Evolutionary conservation across 1,140 invertebrate genomes (phyloP), one percentile per base, ranked within the genome.

Genomic region (Stratiolaelaps scimitus): DNA sequence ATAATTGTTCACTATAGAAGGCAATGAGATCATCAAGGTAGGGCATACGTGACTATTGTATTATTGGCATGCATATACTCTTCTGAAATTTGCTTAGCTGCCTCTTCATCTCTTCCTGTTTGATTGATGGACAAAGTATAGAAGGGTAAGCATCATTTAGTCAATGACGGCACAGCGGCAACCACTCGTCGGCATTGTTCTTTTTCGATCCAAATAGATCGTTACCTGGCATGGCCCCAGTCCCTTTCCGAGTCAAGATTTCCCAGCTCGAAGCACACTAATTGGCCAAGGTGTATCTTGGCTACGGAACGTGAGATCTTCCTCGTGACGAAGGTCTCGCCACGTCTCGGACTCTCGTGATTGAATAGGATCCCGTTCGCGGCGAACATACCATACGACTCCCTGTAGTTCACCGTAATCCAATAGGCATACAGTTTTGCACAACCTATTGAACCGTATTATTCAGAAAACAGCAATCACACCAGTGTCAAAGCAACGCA

Each of bases 281-380:
- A 82, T 67, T 91, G 82, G 7, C 91, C 90, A 1, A 95, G 78
- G 65, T 82, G 80, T 71, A 98, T 97, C 79, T 99, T 98, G 7
- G 95, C 92, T 20, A 99, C 93, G 40, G 88, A 89, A 46, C 95
- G 81, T 0, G 95, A 98, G 67, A 99, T 95, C 80, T 99, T 99
- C 68, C 95, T 81, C 0, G 96, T 99, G 0, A 99, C 96, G 81
- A 99, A 99, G 72, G 89, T 99, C 79, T 98, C 94, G 70, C 81
- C 95, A 75, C 96, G 79, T 68, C 95, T 78, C 1, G 96, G 96
- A 77, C 92, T 96, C 80, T 99, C 96, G 75, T 99, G 96, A 79
- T 99, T 99, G 75, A 99, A 99, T 2, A 99, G 80, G 69, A 99
- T 94, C 0, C 96, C 96, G 79, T 99, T 99, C 71, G 91, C 95